These are phyloP conservation scores for Dreissena rostriformis DNA, from an alignment of 1,140 invertebrate species.

Conservation along the genomic window DNA sequence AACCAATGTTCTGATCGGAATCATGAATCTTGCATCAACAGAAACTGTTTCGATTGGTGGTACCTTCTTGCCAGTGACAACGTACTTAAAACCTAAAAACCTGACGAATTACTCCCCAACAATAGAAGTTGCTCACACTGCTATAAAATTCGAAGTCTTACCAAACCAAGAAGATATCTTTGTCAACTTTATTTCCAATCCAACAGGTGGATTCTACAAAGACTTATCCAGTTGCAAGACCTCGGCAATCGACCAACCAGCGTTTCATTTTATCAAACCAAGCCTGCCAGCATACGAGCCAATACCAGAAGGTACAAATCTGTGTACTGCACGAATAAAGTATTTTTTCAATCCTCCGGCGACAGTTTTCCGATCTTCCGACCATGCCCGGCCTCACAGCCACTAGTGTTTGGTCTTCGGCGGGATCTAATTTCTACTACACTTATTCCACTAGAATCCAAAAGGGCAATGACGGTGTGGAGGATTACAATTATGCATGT, in stretches of 20 bases:
- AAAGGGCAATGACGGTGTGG: too few species aligned
- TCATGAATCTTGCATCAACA: neutral
- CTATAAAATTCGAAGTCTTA: slow-evolving; percentile 1
- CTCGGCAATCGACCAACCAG: neutral
- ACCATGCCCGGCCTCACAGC: neutral
- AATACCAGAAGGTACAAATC: neutral
- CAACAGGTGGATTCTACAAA: slow-evolving; percentile 9
- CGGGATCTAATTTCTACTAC: neutral
- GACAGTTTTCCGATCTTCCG: neutral
- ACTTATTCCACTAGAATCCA: too few species aligned
- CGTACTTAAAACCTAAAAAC: slow-evolving; percentile 10
- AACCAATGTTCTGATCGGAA: neutral
- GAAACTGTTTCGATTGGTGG: slow-evolving; percentile 19
- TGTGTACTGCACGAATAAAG: slow-evolving; percentile 24
- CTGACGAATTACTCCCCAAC: neutral
- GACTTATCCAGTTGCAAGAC: neutral
- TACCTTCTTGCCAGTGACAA: neutral
- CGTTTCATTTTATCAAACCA: slow-evolving; percentile 28
- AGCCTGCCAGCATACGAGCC: neutral
- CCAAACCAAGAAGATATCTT: slow-evolving; percentile 14
- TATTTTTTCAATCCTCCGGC: neutral
- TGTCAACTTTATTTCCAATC: slow-evolving; percentile 12
- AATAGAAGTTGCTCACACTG: neutral
- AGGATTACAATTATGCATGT: too few species aligned
- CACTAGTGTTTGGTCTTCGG: slow-evolving; percentile 11